These are phyloP conservation scores for Zhuqinia jingwanae DNA, from an alignment of 2,888 invertebrate species.

Conservation along the genomic window DNA sequence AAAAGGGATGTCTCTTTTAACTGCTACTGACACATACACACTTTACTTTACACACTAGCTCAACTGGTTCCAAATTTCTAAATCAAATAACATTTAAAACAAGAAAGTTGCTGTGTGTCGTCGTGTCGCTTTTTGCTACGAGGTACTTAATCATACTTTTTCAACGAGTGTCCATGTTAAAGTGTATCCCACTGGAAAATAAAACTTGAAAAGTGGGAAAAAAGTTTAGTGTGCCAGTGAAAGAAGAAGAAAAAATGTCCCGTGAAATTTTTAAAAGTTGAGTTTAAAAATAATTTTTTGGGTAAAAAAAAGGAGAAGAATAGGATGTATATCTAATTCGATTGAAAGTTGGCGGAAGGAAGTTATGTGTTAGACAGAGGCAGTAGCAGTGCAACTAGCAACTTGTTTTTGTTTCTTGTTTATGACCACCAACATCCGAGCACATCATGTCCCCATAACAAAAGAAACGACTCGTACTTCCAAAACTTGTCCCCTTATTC, in stretches of 20 bases:
- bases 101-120: not conserved
- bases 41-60: not conserved
- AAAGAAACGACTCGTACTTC: conserved; percentile 34
- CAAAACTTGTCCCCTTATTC: conserved; percentile 34
- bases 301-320: not conserved
- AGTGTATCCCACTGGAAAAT: conserved; percentile 15
- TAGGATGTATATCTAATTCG: too few species aligned
- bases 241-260: not conserved
- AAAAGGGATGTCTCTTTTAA: not conserved
- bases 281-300: not conserved
- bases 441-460: conserved; percentile 50
- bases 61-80: not conserved
- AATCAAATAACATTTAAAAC: not conserved
- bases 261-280: conserved; percentile 21
- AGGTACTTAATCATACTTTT: conserved; percentile 25
- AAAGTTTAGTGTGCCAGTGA: not conserved
- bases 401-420: conserved; percentile 66
- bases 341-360: conserved; percentile 39
- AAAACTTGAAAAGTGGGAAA: not conserved
- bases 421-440: conserved; percentile 62
- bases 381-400: conserved; percentile 31
- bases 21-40: too few species aligned
- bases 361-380: conserved; percentile 31
- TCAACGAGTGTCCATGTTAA: conserved; percentile 39
- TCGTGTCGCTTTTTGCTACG: conserved; percentile 13